These are phyloP conservation scores for Hyperopisus bebe DNA, from an alignment of 2,113 vertebrate genomes.

Conservation along the genomic window DNA sequence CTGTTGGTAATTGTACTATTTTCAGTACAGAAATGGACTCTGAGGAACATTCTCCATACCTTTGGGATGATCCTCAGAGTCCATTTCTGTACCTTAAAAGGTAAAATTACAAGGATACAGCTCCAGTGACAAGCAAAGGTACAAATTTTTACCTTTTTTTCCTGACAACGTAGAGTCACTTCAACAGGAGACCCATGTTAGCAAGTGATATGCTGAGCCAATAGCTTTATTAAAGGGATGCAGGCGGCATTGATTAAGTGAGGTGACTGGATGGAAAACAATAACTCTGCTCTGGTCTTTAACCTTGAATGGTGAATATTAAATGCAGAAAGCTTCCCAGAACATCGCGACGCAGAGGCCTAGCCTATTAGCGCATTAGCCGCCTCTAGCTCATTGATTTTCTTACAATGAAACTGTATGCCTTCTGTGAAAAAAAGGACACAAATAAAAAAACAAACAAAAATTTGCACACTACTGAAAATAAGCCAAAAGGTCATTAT, in stretches of 20 bases:
- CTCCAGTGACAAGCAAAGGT: no score
- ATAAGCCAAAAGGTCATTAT: not conserved
- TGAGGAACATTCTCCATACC: no score
- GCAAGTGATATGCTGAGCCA: constrained; percentile 69
- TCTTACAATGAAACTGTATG: constrained; percentile 44
- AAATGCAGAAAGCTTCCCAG: constrained; percentile 72
- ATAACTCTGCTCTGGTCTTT: constrained; percentile 70
- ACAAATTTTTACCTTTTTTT: no score
- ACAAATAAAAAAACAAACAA: constrained; percentile 29
- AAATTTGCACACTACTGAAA: constrained; percentile 3
- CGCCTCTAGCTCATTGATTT: constrained; percentile 69
- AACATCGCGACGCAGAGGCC: constrained; percentile 51
- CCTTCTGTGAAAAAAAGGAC: constrained; percentile 20
- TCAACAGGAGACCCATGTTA: constrained; percentile 59
- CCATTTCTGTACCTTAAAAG: no score
- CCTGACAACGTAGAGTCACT: not conserved
- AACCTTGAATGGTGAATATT: constrained; percentile 70
- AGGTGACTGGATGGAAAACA: constrained; percentile 68
- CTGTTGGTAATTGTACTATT: no score
- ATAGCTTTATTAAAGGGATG: constrained; percentile 74
- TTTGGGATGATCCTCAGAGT: no score
- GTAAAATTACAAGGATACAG: no score
- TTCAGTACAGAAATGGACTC: no score
- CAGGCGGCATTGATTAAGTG: constrained; percentile 75
- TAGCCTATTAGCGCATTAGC: constrained; percentile 65